Percentiles rank a stretch among this genome's conserved stretches.
Evolutionary conservation across 2,113 vertebrate genomes (phyloP).

Genomic region (Zootoca vivipara): DNA sequence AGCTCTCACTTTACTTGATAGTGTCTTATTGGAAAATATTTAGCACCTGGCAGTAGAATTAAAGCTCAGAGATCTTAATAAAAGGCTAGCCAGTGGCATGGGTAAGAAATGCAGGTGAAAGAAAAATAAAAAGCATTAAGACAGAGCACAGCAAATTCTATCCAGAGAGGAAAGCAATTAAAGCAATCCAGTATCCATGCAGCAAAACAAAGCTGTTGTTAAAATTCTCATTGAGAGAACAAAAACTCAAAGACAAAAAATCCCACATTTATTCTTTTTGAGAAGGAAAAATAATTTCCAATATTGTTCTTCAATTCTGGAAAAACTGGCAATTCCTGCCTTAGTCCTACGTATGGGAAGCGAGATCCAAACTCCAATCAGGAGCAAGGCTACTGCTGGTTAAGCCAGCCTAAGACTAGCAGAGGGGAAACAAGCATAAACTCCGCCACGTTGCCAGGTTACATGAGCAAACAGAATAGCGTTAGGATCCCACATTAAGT

Average conservation of each 20-base stretch:
- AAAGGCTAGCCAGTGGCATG: neutral
- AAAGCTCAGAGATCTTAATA: neutral
- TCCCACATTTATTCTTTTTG: neutral
- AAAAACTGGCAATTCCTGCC: neutral
- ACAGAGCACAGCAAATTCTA: neutral
- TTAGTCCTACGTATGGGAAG: too few species aligned
- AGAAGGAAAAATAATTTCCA: neutral
- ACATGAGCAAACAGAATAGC: too few species aligned
- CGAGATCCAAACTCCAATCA: too few species aligned
- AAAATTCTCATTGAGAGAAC: neutral
- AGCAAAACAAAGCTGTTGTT: neutral
- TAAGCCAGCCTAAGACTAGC: too few species aligned
- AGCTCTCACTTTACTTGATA: slow-evolving; percentile 3
- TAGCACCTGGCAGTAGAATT: neutral
- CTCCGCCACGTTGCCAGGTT: too few species aligned
- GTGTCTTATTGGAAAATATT: neutral
- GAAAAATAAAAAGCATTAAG: neutral
- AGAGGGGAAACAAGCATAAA: too few species aligned
- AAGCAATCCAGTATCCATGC: neutral
- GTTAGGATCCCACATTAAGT: too few species aligned
- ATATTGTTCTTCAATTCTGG: neutral
- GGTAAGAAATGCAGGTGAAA: neutral
- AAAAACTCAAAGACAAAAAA: neutral
- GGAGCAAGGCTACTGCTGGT: too few species aligned
- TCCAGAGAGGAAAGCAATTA: neutral